These are phyloP conservation scores for Momotus momota DNA, from an alignment of 2,797 vertebrate genomes.

Conservation along the genomic window DNA sequence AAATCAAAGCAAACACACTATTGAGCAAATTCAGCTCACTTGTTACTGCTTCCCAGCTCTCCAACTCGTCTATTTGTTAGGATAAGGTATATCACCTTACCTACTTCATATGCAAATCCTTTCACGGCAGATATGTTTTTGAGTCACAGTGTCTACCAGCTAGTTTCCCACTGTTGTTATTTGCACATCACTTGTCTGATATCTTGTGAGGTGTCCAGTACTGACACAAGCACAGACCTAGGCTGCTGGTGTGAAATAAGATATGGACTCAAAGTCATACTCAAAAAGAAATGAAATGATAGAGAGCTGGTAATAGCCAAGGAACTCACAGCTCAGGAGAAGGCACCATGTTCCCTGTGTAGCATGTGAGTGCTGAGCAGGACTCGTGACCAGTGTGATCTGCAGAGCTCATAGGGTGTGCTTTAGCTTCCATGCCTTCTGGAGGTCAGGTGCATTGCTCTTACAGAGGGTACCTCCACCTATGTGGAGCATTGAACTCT, in stretches of 20 bases:
- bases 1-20: not conserved
- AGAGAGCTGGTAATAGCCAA: not conserved
- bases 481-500: not conserved
- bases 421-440: not conserved
- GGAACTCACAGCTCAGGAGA: not conserved
- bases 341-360: not conserved
- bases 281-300: not conserved
- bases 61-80: not conserved
- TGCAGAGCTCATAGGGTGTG: not conserved
- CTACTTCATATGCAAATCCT: not conserved
- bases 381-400: not conserved
- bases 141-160: not conserved
- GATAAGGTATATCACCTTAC: not conserved
- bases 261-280: fast-evolving
- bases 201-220: not conserved
- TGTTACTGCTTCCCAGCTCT: not conserved
- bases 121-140: not conserved
- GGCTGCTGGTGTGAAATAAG: not conserved
- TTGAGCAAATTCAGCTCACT: not conserved
- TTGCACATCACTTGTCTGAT: not conserved
- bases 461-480: not conserved
- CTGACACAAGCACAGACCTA: not conserved
- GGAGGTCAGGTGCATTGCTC: not conserved
- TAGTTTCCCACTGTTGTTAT: not conserved
- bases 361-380: not conserved